Evolutionary conservation across 1,140 invertebrate genomes (phyloP).

Genomic region (Caenorhabditis remanei): DNA sequence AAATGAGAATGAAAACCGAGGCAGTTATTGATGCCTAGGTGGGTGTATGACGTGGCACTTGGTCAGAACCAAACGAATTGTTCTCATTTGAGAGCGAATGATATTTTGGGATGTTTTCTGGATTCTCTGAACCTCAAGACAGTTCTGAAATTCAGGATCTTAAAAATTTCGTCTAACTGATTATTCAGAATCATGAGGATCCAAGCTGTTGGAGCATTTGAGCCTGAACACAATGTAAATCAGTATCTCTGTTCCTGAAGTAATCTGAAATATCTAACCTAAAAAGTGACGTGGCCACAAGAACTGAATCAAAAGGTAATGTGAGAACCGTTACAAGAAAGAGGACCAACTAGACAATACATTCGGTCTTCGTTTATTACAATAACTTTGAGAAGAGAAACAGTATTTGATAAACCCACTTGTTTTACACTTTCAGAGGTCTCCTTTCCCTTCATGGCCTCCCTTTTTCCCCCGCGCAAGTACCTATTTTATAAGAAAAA

Average conservation of each 20-base stretch:
- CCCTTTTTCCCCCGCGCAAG: background rate
- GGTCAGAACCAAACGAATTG: background rate
- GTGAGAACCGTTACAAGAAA: background rate
- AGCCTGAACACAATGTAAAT: no score
- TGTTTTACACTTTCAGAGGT: conserved; percentile 48
- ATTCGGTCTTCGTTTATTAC: conserved; percentile 17
- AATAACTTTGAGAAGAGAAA: conserved; percentile 44
- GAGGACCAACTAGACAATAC: background rate
- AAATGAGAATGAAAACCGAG: background rate
- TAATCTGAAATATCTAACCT: no score
- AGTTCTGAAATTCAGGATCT: no score
- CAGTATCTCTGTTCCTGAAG: no score
- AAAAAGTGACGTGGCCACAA: no score
- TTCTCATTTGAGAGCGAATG: no score
- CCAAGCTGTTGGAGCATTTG: no score
- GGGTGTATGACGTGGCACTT: background rate
- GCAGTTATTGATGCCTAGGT: background rate
- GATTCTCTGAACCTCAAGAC: no score
- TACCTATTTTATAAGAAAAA: conserved; percentile 22
- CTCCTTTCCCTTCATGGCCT: background rate
- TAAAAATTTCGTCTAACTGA: no score
- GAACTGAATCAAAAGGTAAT: background rate
- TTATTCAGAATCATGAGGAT: no score
- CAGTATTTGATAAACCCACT: conserved; percentile 54
- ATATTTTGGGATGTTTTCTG: no score